Percentiles rank a stretch among this genome's conserved stretches.
Conservation (phyloP, 1,140 invertebrate species). For the Heliconius nattereri region DNA sequence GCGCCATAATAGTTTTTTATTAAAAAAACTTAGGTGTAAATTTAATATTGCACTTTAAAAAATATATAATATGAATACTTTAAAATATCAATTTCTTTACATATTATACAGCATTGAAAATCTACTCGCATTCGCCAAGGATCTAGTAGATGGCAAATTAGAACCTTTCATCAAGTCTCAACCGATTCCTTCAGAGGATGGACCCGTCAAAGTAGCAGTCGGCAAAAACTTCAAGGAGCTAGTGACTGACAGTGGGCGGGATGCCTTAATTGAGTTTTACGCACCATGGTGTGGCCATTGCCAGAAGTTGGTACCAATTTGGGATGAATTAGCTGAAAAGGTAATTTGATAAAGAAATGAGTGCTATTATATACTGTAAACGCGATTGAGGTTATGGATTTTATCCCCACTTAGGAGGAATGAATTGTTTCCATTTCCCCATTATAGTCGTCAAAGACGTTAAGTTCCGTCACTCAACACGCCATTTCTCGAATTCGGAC, state of each 20-base stretch:
- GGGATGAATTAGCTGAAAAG: constrained; percentile 96
- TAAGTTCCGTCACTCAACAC: no score
- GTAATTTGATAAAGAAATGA: constrained; percentile 62
- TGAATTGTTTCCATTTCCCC: no score
- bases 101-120: constrained; percentile 87
- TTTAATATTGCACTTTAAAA: no score
- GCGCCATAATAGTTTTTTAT: no score
- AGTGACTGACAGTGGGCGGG: constrained; percentile 94
- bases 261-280: constrained; percentile 98
- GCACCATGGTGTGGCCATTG: constrained; percentile 99
- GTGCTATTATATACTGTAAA: background rate
- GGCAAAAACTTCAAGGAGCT: constrained; percentile 98
- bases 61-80: background rate
- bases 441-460: no score
- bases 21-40: no score
- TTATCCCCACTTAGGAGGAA: background rate
- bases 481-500: no score
- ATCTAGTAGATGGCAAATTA: constrained; percentile 90
- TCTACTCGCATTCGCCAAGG: constrained; percentile 94
- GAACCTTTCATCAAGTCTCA: constrained; percentile 98
- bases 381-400: no score
- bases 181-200: constrained; percentile 91
- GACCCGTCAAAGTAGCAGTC: constrained; percentile 94
- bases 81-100: background rate
- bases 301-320: constrained; percentile 96